Evolutionary conservation across 2,888 invertebrate species (phyloP), one percentile per base, ranked within the genome.

Genomic region (Ethmia dodecea): DNA sequence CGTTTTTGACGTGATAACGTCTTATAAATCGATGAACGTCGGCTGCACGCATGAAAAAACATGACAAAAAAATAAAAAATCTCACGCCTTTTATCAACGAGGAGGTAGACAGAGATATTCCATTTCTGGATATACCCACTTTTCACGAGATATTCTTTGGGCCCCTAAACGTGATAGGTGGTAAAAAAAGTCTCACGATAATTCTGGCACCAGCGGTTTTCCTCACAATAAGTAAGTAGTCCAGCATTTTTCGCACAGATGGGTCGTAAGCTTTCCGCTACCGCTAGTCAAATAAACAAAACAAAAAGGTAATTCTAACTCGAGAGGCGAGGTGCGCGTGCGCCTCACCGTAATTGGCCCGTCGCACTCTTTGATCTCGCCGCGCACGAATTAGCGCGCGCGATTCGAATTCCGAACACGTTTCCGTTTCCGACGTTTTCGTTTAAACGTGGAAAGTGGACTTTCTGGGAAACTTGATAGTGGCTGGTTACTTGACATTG

Each of bases 291-390:
- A n/a, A n/a, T n/a, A n/a, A n/a, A n/a, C 30, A 3, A 3, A 26
- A 20, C 15, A 30, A 11, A 28, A 36, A 37, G 13, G 32, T 37
- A 35, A 35, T 28, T 32, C 38, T 26, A 39, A 35, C 35, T 32
- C 59, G 71, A 72, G 68, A 74, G 65, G 70, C 67, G 59, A 63
- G 66, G 41, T 68, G 73, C 75, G 78, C 75, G 52, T 56, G 63
- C 77, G 78, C 75, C 51, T 43, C 56, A 41, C 47, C 40, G 53
- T 73, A 74, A 79, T 77, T 79, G 74, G 71, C 49, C 60, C 50
- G 55, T 47, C 52, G 50, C 51, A 37, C 48, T 40, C 63, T 81
- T 81, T 81, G 79, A 81, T 80, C 75, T 76, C 62, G 69, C 76
- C 71, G 74, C 73, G 70, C 61, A 63, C 74, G 70, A 74, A 76